Percentiles rank a stretch among this genome's conserved stretches.
These are phyloP conservation scores for Papilio polytes DNA, from an alignment of 1,140 invertebrate genomes.

Conservation along the genomic window DNA sequence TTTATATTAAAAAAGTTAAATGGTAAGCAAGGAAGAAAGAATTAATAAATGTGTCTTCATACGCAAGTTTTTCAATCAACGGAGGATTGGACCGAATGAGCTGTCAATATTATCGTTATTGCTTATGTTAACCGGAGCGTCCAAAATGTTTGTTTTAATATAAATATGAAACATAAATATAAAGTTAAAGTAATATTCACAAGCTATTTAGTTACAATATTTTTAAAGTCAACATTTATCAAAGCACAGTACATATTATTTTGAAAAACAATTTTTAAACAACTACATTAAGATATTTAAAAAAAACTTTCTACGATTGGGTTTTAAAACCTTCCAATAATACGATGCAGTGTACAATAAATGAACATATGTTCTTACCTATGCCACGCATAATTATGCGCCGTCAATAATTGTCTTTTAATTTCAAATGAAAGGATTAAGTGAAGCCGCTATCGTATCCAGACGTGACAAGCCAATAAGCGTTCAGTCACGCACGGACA, in stretches of 20 bases:
- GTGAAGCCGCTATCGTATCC: neutral
- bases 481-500: slow-evolving; percentile 2
- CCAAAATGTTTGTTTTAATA: no score
- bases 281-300: neutral
- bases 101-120: neutral
- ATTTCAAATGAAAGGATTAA: slow-evolving; percentile 4
- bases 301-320: neutral
- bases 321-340: neutral
- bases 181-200: no score
- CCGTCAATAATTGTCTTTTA: neutral
- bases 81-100: neutral
- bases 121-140: neutral
- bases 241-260: neutral
- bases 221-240: no score
- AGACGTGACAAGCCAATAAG: slow-evolving; percentile 20
- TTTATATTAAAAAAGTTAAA: slow-evolving; percentile 22
- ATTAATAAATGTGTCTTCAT: neutral
- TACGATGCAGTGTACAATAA: neutral
- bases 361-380: no score
- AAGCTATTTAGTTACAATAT: no score
- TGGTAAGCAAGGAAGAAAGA: neutral
- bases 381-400: neutral
- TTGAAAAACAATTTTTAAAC: no score
- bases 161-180: no score
- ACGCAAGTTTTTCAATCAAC: slow-evolving; percentile 12